Base-by-base conservation (phyloP, 2,797 vertebrate genomes). In the Typhlichthys eigenmanni region DNA sequence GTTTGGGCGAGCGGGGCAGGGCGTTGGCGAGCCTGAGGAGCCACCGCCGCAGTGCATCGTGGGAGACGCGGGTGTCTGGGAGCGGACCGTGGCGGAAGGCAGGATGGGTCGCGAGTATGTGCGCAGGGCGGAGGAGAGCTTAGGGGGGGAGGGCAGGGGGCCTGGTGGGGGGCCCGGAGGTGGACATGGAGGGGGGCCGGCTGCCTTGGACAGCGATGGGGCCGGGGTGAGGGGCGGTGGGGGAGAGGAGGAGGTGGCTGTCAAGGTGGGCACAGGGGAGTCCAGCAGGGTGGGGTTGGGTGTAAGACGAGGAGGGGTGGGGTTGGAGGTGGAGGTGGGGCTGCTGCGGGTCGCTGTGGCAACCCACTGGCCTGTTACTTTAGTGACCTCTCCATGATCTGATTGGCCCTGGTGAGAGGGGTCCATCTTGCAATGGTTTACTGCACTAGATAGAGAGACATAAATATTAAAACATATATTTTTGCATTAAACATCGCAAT, bases 261-360 rank as follows among this genome's bases (percentile, higher is more conserved):
- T 76, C n/a, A 78, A 60, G 2, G 72, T 24, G 29, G 82, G 68
- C 0, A 66, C 5, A 0, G 82, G 66, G 14, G 81, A 71, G 75
- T 90, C 87, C 66, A 88, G 69, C 9, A 87, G 84, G 71, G 80
- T 79, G 58, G 88, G 88, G 81, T 89, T 88, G 5, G 85, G 89
- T 58, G 85, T 88, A 48, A 89, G 89, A 1, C 85, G 82, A 1
- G 88, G 88, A 1, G 87, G 89, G 34, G 62, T 74, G 8, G 86
- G 86, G 6, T 85, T 80, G 0, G 78, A 16, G 0, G 69, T 76
- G 52, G 66, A 14, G 47, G 84, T 24, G 55, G 81, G 1, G 67
- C 67, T 72, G 0, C 73, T 72, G 0, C 73, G 1, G 2, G 71
- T 3, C 49, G 61, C 13, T 8, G 3, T 29, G 51, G 12, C 5